Evolutionary conservation across 2,113 vertebrate genomes (phyloP).

Genomic region (Urocynchramus pylzowi): DNA sequence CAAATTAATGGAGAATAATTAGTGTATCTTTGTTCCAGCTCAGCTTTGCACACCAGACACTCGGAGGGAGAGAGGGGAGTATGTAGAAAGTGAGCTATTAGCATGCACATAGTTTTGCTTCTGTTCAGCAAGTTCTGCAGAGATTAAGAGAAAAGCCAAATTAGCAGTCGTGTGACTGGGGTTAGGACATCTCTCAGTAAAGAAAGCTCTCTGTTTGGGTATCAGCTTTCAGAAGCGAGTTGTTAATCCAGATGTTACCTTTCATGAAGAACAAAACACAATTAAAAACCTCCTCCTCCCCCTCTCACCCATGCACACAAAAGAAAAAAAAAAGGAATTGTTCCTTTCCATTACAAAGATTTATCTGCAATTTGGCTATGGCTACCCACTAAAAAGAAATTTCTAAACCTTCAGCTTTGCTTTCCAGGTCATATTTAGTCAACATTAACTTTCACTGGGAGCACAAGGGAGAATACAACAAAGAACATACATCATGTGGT

Average conservation of each 20-base stretch:
- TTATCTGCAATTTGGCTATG: neutral
- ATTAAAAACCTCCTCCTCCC: slow-evolving; percentile 52
- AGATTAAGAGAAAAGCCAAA: slow-evolving; percentile 84
- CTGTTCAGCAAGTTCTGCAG: slow-evolving; percentile 78
- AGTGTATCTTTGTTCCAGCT: slow-evolving; percentile 91
- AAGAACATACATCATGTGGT: neutral
- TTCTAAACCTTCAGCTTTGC: neutral
- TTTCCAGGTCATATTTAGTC: neutral
- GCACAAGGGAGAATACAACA: neutral
- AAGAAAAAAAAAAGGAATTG: neutral
- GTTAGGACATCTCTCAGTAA: slow-evolving; percentile 75
- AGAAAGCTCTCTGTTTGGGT: slow-evolving; percentile 74
- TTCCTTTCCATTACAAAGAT: neutral
- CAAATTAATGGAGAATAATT: slow-evolving; percentile 95
- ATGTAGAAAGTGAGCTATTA: slow-evolving; percentile 86
- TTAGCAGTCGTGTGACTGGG: slow-evolving; percentile 80
- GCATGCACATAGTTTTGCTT: slow-evolving; percentile 84
- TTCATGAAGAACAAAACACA: slow-evolving; percentile 68
- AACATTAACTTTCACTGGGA: neutral
- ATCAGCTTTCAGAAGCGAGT: slow-evolving; percentile 74
- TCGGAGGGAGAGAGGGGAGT: slow-evolving; percentile 76
- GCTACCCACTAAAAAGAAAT: neutral
- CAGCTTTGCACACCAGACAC: slow-evolving; percentile 79
- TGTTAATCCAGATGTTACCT: slow-evolving; percentile 70
- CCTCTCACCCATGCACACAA: neutral